Conservation (phyloP, 2,888 invertebrate species). For the Cryptus armator region DNA sequence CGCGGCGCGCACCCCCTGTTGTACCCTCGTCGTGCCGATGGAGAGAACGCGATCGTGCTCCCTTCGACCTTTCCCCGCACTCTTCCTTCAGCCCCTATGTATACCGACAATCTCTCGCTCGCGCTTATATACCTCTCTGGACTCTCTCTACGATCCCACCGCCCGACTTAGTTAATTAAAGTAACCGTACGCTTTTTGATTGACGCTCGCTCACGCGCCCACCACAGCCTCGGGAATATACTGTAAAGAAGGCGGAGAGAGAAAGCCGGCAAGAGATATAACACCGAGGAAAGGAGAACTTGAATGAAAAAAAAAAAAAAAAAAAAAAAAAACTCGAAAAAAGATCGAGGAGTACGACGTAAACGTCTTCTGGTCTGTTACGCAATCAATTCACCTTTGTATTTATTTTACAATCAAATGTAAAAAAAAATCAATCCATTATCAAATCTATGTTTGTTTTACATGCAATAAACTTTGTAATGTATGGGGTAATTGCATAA, state of each 20-base stretch:
- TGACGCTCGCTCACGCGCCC: constrained; percentile 75
- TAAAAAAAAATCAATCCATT: neutral
- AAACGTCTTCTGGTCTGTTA: constrained; percentile 71
- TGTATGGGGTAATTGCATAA: neutral
- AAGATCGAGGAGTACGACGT: constrained; percentile 51
- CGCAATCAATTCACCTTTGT: constrained; percentile 65
- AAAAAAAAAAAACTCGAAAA: constrained; percentile 16
- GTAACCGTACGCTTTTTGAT: constrained; percentile 80
- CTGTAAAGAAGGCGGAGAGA: constrained; percentile 56
- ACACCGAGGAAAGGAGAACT: constrained; percentile 12
- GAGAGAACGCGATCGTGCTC: constrained; percentile 40
- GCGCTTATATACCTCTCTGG: neutral
- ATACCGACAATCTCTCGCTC: constrained; percentile 3
- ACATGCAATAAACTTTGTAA: neutral
- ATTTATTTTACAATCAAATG: neutral
- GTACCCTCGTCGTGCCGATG: constrained; percentile 41
- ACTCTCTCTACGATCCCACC: constrained; percentile 51
- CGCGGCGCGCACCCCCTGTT: constrained; percentile 50
- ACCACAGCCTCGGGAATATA: constrained; percentile 63
- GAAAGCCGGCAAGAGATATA: constrained; percentile 33
- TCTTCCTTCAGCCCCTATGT: constrained; percentile 24
- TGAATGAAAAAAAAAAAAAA: neutral
- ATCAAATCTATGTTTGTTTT: neutral
- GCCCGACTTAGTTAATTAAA: constrained; percentile 80
- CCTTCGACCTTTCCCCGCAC: constrained; percentile 40